Evolutionary conservation across 2,888 invertebrate genomes (phyloP).

Genomic region (Cataglyphis rosenhaueri): DNA sequence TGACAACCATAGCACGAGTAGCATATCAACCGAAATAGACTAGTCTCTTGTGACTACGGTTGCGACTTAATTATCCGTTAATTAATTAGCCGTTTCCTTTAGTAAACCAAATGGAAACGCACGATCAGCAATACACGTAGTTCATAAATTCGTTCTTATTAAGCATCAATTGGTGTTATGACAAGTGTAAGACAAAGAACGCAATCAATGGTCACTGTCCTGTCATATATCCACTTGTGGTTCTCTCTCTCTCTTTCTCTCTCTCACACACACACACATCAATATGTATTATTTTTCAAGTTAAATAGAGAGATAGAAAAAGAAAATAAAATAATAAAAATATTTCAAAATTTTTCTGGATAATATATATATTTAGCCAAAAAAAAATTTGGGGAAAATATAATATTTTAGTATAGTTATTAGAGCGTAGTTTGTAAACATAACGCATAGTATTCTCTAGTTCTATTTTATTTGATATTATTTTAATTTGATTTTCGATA

Average conservation of each 20-base stretch:
- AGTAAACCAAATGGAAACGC: constrained; percentile 65
- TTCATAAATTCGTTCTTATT: constrained; percentile 70
- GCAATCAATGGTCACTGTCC: constrained; percentile 39
- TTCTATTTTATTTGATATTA: neutral
- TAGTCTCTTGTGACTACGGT: constrained; percentile 28
- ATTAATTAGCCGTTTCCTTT: constrained; percentile 62
- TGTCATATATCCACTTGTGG: neutral
- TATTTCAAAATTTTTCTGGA: neutral
- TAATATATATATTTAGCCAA: neutral
- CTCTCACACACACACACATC: neutral
- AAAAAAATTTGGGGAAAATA: neutral
- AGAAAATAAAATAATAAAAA: neutral
- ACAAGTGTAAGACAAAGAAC: constrained; percentile 54
- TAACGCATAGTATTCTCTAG: too few species aligned
- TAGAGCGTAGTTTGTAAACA: too few species aligned
- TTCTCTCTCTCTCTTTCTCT: too few species aligned
- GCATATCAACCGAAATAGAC: neutral
- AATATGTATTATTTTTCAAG: neutral
- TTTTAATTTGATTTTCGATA: neutral
- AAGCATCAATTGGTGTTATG: constrained; percentile 71
- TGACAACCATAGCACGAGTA: neutral
- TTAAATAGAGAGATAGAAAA: neutral
- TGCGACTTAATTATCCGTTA: constrained; percentile 43
- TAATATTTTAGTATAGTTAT: neutral
- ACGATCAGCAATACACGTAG: constrained; percentile 60